Base-by-base conservation (phyloP, 1,140 invertebrate genomes). In the Drosophila rhopaloa region DNA sequence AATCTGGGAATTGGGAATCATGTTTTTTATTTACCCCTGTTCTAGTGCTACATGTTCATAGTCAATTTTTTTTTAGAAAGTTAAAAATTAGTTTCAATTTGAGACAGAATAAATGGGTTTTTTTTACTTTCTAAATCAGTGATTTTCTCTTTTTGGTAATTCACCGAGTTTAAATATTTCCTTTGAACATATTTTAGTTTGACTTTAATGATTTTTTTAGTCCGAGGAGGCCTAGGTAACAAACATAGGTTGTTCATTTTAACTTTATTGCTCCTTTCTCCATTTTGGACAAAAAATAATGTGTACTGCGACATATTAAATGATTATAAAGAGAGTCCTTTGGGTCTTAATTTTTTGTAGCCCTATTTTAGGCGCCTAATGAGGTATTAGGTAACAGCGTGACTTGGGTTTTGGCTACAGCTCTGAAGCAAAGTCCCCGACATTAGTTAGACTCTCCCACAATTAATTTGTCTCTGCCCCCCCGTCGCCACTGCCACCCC, bases 401-500 rank as follows among this genome's bases (percentile, higher is more conserved):
- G 16, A 40, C 51, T 38, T 37, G 50, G 29, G 37, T 37, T 38
- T 16, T 13, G 40, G n/a, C n/a, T 24, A 3, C 35, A 24, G 57
- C 37, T 32, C 46, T 19, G 8, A 16, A 51, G 41, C 44, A 46
- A 41, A 55, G 51, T 55, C 66, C 57, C 14, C 50, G 61, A 72
- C 81, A 84, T 84, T 84, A 81, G 81, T 85, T 81, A 67, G 81
- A 70, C 79, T 78, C 75, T 55, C 61, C 32, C 78, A 57, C 82
- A 86, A 86, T 88, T 86, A 86, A 86, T 86, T 86, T 72, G 48
- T 32, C 67, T 51, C 53, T 48, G 16, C 29, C 44, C 11, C 11
- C 47, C 58, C 41, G 29, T n/a, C 24, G 19, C 5, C 44, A 2
- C 24, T 10, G 9, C 14, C 13, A 3, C 16, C 5, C 35, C 8